Conservation (phyloP, 2,113 vertebrate species). For the Megaceryle maxima region DNA sequence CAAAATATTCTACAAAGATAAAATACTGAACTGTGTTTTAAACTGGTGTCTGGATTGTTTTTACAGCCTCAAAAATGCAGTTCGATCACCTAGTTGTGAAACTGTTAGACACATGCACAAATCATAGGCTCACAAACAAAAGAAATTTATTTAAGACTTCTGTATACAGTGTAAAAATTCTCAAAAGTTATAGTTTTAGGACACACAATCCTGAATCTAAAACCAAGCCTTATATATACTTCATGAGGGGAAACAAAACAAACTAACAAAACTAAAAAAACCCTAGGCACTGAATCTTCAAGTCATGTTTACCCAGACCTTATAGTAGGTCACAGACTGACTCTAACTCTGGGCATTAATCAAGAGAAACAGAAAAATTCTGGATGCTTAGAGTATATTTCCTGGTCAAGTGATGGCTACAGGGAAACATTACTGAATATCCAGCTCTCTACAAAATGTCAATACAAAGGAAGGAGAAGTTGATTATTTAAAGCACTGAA, state of each 20-base stretch:
- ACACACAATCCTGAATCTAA: background rate
- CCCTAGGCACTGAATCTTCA: background rate
- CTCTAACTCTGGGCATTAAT: background rate
- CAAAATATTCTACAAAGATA: background rate
- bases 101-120: background rate
- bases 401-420: background rate
- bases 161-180: background rate
- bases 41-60: background rate
- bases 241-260: background rate
- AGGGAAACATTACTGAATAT: background rate
- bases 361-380: background rate
- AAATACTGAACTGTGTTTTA: background rate
- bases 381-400: background rate
- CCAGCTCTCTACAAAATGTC: background rate
- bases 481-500: background rate
- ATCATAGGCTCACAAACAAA: background rate
- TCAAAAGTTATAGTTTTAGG: background rate
- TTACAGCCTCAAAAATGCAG: background rate
- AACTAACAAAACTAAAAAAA: background rate
- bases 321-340: background rate
- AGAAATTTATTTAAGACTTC: background rate
- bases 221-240: background rate
- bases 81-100: background rate
- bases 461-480: background rate
- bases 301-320: background rate